phyloP scores from a whole-genome alignment of 2,797 vertebrate species.

The Masticophis lateralis region DNA sequence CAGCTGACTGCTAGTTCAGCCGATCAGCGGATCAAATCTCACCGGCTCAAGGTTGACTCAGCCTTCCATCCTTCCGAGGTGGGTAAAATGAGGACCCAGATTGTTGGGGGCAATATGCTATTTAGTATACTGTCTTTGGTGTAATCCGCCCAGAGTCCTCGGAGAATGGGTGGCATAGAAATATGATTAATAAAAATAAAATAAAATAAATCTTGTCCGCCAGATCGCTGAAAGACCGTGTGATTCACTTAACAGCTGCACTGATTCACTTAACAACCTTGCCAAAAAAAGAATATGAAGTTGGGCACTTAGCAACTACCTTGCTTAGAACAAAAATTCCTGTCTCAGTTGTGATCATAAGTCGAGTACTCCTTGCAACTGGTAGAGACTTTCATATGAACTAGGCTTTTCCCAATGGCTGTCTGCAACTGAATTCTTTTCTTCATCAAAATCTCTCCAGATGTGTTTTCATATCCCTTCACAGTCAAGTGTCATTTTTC shows the following conservation, averaged over 20 bases:
- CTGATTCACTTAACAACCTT: background rate
- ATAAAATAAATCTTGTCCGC: background rate
- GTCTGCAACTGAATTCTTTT: background rate
- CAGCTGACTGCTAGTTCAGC: too few species aligned
- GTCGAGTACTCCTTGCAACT: background rate
- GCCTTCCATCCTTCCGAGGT: too few species aligned
- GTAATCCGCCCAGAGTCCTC: too few species aligned
- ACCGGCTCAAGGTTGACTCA: too few species aligned
- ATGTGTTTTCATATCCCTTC: constrained; percentile 50
- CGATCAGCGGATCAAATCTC: too few species aligned
- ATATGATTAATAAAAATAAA: too few species aligned
- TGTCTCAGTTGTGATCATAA: background rate
- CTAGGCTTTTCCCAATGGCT: background rate
- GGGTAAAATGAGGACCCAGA: too few species aligned
- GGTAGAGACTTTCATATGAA: background rate
- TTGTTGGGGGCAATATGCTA: too few species aligned
- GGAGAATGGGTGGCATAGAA: too few species aligned
- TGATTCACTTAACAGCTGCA: background rate
- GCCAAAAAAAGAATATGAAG: background rate
- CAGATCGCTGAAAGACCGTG: background rate
- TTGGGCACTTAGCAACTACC: background rate
- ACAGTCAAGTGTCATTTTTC: constrained; percentile 61
- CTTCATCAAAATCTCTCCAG: constrained; percentile 12
- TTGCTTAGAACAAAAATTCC: background rate
- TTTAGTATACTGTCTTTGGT: too few species aligned